Conservation (phyloP, 1,140 invertebrate genomes). For the Nautilus pompilius region DNA sequence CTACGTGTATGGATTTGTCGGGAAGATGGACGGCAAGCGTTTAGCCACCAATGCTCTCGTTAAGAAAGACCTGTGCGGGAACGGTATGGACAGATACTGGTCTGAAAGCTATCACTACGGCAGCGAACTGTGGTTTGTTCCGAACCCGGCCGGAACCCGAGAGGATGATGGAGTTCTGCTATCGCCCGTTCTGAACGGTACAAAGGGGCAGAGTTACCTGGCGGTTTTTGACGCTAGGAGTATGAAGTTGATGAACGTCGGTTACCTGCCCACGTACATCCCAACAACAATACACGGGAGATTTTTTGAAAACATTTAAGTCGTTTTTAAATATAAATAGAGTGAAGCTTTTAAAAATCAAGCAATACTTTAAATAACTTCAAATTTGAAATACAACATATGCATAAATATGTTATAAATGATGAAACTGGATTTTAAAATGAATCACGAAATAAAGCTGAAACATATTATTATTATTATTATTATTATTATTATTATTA, state of each 20-base stretch:
- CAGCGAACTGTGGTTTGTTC: constrained; percentile 41
- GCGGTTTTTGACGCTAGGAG: constrained; percentile 35
- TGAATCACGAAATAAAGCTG: too few species aligned
- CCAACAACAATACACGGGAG: constrained; percentile 45
- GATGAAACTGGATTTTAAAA: too few species aligned
- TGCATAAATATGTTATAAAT: too few species aligned
- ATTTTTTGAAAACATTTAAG: too few species aligned
- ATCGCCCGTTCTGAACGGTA: constrained; percentile 37
- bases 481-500: too few species aligned
- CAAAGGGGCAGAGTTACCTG: constrained; percentile 24
- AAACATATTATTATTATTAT: too few species aligned
- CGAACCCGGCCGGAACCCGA: constrained; percentile 12
- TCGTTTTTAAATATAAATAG: too few species aligned
- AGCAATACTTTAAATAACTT: too few species aligned
- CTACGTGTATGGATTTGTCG: constrained; percentile 39
- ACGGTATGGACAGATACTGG: constrained; percentile 26
- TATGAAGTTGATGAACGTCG: constrained; percentile 25
- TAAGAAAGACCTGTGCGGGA: constrained; percentile 43
- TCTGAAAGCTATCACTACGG: constrained; percentile 30
- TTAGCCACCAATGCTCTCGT: constrained; percentile 36
- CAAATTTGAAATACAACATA: too few species aligned
- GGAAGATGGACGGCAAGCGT: constrained; percentile 32
- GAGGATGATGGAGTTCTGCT: constrained; percentile 47
- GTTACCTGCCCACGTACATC: constrained; percentile 32
- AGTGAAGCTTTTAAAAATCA: too few species aligned